Base-by-base conservation (phyloP, 1,140 invertebrate genomes). In the Camponotus vicinus region DNA sequence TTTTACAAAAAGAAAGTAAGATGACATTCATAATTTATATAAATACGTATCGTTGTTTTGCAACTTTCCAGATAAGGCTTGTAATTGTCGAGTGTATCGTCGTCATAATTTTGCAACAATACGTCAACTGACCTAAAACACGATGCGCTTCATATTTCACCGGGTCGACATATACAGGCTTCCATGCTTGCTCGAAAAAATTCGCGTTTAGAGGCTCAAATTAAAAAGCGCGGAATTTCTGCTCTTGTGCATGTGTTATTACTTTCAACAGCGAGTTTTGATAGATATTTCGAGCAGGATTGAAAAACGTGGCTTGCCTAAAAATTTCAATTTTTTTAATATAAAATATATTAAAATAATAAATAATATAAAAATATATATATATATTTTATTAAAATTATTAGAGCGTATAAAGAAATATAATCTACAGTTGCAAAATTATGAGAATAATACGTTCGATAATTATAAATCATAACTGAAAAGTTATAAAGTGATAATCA, bases 11-110 rank as follows among this genome's bases (percentile, higher is more conserved):
- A 42, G 21, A 67, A 42, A 11, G 9, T 40, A 27, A 69, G 37
- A n/a, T 11, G 9, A 2, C n/a, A 34, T 40, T 34, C 9, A 69
- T 42, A 42, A 69, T 42, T 13, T 27, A 27, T 27, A 27, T 27
- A 27, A 40, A 13, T 15, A 15, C 49, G 15, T 69, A 69, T 69
- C n/a, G 37, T 42, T 37, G 66, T 2, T 69, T 67, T n/a, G 8
- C 34, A 67, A 67, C 15, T 21, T 67, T 67, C 21, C 11, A 42
- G 37, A 21, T 11, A 42, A 34, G 18, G 64, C 2, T 18, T 21
- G 64, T 67, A 40, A 42, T 67, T 67, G 64, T 67, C 37, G 64
- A 18, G 37, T 34, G 37, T 67, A 69, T 69, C n/a, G 37, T 11
- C n/a, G n/a, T 42, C 37, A 42, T 67, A 67, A 67, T 37, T 67